Base-by-base conservation (phyloP, 2,888 invertebrate species). In the Mesorhabditis spiculigera region DNA sequence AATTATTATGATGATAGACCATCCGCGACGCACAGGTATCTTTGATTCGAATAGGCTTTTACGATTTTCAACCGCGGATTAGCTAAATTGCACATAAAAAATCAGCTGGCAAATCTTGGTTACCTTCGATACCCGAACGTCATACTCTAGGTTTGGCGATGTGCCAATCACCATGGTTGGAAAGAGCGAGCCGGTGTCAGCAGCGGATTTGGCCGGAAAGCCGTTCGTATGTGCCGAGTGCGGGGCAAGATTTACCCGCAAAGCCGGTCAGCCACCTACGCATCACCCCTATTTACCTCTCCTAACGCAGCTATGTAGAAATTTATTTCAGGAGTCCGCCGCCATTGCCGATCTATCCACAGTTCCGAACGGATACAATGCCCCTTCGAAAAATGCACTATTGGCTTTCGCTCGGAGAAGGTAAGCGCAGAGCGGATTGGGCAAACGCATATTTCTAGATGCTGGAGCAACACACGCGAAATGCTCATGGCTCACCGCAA, bases 171-270 rank as follows among this genome's bases (percentile, higher is more conserved):
- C 8, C 8, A 50, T n/a, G 10, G 58, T 50, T 50, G 58, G n/a
- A 13, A n/a, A 50, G n/a, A n/a, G 8, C n/a, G 58, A 50, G 58
- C 58, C 58, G 58, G n/a, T 10, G n/a, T n/a, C 10, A 13, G 58
- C 10, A 50, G 58, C n/a, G 58, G 58, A 50, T 13, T n/a, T n/a
- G n/a, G n/a, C n/a, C 58, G 8, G 10, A n/a, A 50, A 50, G 58
- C 58, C 58, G 58, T 50, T 50, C n/a, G n/a, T 50, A n/a, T 50
- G 58, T 50, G 58, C 8, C n/a, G 58, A 50, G 58, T 50, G 58
- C 58, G 58, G 58, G 58, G 58, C 58, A n/a, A 50, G 58, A n/a
- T 50, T 50, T n/a, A 50, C 58, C 8, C 8, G 58, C 1, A 50
- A 50, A 50, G 58, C 58, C n/a, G 58, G 58, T 50, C n/a, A 50